Conservation (phyloP, 2,888 invertebrate genomes). For the Syrphus vitripennis region DNA sequence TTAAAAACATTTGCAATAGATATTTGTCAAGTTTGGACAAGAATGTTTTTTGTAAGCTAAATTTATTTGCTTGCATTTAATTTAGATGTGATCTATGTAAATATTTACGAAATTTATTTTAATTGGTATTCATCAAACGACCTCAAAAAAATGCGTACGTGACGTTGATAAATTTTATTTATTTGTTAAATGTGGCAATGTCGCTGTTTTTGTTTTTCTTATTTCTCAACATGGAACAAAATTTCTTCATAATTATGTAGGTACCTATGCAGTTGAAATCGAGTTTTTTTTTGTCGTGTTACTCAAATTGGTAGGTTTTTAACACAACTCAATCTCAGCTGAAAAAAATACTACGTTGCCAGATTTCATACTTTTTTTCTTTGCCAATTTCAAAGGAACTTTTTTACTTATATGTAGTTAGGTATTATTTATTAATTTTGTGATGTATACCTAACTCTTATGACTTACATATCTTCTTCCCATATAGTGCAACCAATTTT, state of each 20-base stretch:
- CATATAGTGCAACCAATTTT: too few relatives aligned
- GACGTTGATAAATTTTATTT: slow-evolving; percentile 5
- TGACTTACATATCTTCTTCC: too few relatives aligned
- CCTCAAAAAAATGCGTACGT: slow-evolving; percentile 5
- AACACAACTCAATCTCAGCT: neutral
- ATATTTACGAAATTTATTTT: neutral
- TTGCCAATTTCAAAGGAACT: too few relatives aligned
- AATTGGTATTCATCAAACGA: neutral
- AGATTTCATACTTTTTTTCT: too few relatives aligned
- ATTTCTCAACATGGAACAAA: neutral
- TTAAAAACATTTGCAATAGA: too few relatives aligned
- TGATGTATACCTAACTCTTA: too few relatives aligned
- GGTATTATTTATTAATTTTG: too few relatives aligned
- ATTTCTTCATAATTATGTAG: neutral
- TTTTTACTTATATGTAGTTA: too few relatives aligned
- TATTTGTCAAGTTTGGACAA: too few relatives aligned
- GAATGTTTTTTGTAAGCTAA: too few relatives aligned
- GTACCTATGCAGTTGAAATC: neutral
- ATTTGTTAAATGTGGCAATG: slow-evolving; percentile 10
- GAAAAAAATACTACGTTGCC: neutral
- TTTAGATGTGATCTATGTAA: neutral
- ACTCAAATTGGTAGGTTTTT: neutral
- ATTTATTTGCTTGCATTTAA: too few relatives aligned
- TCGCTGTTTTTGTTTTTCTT: neutral
- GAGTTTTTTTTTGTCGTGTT: neutral